A percentile compares a stretch with the other conserved stretches of the same genome.
Conservation (phyloP, 1,140 invertebrate genomes). For the Brachionus asplanchnoidis region DNA sequence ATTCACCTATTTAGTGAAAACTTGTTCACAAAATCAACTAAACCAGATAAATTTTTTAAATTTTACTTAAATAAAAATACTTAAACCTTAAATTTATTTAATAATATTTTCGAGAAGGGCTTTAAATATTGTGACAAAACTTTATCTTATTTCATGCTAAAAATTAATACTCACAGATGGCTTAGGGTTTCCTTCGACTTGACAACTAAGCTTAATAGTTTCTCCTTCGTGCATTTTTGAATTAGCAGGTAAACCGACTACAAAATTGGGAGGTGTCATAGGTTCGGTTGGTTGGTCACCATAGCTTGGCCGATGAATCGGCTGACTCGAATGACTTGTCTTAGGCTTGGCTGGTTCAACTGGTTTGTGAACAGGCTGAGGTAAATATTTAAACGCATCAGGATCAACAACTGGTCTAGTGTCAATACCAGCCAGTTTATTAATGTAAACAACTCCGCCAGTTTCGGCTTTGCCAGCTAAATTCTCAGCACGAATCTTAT, state of each 20-base stretch:
- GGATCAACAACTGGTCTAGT: constrained; percentile 14
- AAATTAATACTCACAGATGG: constrained; percentile 48
- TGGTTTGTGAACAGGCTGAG: constrained; percentile 1
- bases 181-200: constrained; percentile 51
- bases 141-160: not conserved
- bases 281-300: not conserved
- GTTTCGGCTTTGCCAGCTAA: not conserved
- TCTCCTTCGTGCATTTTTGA: constrained; percentile 46
- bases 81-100: no score
- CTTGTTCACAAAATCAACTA: no score
- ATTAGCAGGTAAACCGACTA: constrained; percentile 27
- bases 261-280: not conserved
- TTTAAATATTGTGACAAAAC: no score
- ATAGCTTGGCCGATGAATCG: not conserved
- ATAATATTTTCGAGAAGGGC: no score
- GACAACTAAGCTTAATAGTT: constrained; percentile 48
- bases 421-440: constrained; percentile 23
- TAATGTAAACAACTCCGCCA: not conserved
- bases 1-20: no score
- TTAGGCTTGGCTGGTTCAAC: not conserved
- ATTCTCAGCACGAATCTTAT: constrained; percentile 12
- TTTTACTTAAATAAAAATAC: no score
- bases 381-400: constrained; percentile 31
- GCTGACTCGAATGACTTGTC: not conserved
- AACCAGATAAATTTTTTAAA: no score